Evolutionary conservation across 2,797 vertebrate genomes (phyloP).

Genomic region (Coccyzus lansbergi): DNA sequence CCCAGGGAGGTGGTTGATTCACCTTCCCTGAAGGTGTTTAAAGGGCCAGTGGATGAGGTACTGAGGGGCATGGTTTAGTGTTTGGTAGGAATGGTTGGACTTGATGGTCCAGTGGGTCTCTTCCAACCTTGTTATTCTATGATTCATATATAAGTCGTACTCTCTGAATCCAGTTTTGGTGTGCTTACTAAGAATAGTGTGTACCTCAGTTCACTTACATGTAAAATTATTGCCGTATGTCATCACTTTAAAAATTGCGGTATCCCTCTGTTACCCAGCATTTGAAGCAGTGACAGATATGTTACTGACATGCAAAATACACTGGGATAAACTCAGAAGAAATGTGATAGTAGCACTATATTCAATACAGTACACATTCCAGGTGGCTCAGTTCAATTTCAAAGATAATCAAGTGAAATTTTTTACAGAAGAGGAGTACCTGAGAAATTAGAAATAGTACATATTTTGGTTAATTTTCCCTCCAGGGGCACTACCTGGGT

Average conservation of each 20-base stretch:
- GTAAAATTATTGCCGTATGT: not conserved
- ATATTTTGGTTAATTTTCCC: not conserved
- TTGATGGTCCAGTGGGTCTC: no score
- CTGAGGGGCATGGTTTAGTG: no score
- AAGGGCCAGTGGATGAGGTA: no score
- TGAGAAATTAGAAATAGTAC: not conserved
- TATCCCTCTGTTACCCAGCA: not conserved
- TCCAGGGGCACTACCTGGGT: not conserved
- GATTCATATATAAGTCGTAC: not conserved
- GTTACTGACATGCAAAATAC: not conserved
- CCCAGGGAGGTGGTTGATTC: no score
- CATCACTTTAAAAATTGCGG: not conserved
- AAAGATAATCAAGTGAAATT: not conserved
- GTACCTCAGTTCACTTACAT: rapidly evolving
- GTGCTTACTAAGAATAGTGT: not conserved
- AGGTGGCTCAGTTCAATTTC: not conserved
- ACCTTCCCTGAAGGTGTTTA: no score
- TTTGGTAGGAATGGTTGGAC: no score
- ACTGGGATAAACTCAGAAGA: not conserved
- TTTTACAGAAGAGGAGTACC: not conserved
- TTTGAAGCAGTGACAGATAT: not conserved
- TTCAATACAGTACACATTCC: not conserved
- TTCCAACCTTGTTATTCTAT: no score
- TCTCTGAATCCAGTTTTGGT: not conserved
- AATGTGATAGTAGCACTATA: not conserved